Evolutionary conservation across 2,113 vertebrate genomes (phyloP).

Genomic region (Sterrhoptilus dennistouni): DNA sequence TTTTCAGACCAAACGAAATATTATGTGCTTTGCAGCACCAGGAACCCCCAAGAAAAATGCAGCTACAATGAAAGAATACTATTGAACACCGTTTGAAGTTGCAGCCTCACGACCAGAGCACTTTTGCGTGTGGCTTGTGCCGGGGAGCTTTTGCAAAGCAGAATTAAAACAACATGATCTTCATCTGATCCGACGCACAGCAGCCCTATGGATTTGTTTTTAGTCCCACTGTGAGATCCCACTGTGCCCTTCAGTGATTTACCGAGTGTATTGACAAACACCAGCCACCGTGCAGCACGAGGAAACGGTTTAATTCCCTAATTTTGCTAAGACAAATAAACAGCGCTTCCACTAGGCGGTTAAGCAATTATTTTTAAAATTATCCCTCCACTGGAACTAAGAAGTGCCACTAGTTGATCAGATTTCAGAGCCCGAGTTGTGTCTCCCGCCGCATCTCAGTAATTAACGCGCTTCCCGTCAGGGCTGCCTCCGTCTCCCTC

Average conservation of each 20-base stretch:
- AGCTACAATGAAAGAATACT: not conserved
- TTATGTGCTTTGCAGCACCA: not conserved
- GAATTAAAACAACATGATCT: not conserved
- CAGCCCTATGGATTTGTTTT: not conserved
- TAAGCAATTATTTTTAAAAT: not conserved
- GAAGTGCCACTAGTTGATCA: constrained; percentile 27
- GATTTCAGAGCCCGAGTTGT: not conserved
- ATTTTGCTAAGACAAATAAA: not conserved
- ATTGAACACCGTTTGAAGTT: not conserved
- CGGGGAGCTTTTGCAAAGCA: not conserved
- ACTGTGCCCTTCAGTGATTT: not conserved
- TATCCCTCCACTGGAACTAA: not conserved
- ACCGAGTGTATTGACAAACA: not conserved
- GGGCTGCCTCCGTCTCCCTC: not conserved
- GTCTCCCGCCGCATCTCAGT: not conserved
- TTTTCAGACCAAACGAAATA: not conserved
- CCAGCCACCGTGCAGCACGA: not conserved
- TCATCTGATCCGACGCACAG: not conserved
- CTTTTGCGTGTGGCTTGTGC: not conserved
- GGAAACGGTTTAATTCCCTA: not conserved
- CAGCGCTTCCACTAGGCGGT: not conserved
- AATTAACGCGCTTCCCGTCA: not conserved
- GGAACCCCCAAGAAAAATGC: not conserved
- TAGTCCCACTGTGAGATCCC: not conserved
- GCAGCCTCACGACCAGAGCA: not conserved